Percentiles rank a stretch among this genome's conserved stretches.
Evolutionary conservation across 2,797 vertebrate species (phyloP).

Genomic region (Xenopus petersii): DNA sequence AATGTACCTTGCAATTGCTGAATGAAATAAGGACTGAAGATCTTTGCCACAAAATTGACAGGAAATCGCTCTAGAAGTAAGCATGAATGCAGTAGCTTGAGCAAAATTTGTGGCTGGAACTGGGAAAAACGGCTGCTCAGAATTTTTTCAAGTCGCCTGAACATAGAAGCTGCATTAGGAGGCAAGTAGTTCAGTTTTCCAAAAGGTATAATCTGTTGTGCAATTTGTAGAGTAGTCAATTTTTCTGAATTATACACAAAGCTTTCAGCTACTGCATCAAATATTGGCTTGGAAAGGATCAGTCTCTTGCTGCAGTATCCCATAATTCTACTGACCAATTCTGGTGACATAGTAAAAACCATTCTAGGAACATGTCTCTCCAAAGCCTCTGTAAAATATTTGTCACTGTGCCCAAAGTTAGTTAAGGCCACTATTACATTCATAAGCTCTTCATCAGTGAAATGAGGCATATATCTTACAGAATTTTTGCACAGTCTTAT

Average conservation of each 20-base stretch:
- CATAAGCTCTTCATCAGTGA: slow-evolving; percentile 74
- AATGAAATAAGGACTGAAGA: slow-evolving; percentile 86
- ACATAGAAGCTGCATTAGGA: slow-evolving; percentile 73
- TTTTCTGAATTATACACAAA: slow-evolving; percentile 78
- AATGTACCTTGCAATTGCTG: slow-evolving; percentile 83
- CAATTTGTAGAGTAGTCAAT: slow-evolving; percentile 76
- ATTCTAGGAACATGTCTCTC: slow-evolving; percentile 65
- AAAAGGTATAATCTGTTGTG: slow-evolving; percentile 72
- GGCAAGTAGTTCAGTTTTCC: slow-evolving; percentile 86
- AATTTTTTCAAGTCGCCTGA: slow-evolving; percentile 77
- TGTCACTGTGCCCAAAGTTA: slow-evolving; percentile 76
- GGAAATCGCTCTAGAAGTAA: slow-evolving; percentile 80
- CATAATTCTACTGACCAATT: slow-evolving; percentile 69
- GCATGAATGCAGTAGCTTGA: slow-evolving; percentile 84
- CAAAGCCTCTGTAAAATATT: slow-evolving; percentile 73
- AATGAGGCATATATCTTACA: slow-evolving; percentile 67
- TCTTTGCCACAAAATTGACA: slow-evolving; percentile 84
- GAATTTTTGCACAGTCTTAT: slow-evolving; percentile 77
- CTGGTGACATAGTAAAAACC: slow-evolving; percentile 68
- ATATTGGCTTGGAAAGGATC: slow-evolving; percentile 75
- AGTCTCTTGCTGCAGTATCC: slow-evolving; percentile 76
- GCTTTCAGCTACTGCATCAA: slow-evolving; percentile 75
- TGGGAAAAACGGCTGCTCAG: slow-evolving; percentile 65
- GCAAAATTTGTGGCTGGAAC: slow-evolving; percentile 76
- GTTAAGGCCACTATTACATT: slow-evolving; percentile 76